Percentiles rank a stretch among this genome's conserved stretches.
Evolutionary conservation across 2,888 invertebrate species (phyloP).

Genomic region (Plemyria rubiginata): DNA sequence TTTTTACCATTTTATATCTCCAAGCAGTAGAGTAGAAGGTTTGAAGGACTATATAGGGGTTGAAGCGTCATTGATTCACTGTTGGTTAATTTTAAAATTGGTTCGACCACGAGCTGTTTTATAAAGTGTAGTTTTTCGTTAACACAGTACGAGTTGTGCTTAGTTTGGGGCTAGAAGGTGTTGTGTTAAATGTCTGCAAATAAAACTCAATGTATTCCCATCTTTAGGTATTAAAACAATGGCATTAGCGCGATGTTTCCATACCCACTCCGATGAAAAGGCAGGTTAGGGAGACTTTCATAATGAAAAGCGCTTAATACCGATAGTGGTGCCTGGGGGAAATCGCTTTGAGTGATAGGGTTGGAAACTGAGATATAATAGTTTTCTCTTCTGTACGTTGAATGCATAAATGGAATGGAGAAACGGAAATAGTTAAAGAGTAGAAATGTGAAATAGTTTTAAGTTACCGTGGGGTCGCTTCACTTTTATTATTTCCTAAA

Average conservation of each 20-base stretch:
- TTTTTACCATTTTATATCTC: too few species aligned
- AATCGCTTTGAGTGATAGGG: slow-evolving; percentile 37
- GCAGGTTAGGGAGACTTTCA: slow-evolving; percentile 32
- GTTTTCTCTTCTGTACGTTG: slow-evolving; percentile 2
- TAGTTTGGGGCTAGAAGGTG: too few species aligned
- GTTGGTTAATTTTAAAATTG: too few species aligned
- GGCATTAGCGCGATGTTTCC: slow-evolving; percentile 58
- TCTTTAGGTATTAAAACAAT: slow-evolving; percentile 57
- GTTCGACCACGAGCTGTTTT: too few species aligned
- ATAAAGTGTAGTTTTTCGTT: too few species aligned
- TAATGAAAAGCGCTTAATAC: slow-evolving; percentile 47
- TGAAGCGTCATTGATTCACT: too few species aligned
- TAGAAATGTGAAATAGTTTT: background rate
- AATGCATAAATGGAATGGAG: background rate
- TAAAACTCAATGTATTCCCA: slow-evolving; percentile 12
- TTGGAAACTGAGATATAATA: slow-evolving; percentile 12
- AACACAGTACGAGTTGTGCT: too few species aligned
- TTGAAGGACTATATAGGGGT: too few species aligned
- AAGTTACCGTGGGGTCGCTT: background rate
- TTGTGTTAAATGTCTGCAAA: too few species aligned
- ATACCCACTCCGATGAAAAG: slow-evolving; percentile 40
- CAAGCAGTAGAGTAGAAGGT: too few species aligned
- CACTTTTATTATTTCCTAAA: background rate
- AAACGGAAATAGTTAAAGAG: background rate
- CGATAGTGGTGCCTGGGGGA: slow-evolving; percentile 44